Evolutionary conservation across 2,113 vertebrate genomes (phyloP), one percentile per base, ranked within the genome.

Genomic region (Scolopax mira): DNA sequence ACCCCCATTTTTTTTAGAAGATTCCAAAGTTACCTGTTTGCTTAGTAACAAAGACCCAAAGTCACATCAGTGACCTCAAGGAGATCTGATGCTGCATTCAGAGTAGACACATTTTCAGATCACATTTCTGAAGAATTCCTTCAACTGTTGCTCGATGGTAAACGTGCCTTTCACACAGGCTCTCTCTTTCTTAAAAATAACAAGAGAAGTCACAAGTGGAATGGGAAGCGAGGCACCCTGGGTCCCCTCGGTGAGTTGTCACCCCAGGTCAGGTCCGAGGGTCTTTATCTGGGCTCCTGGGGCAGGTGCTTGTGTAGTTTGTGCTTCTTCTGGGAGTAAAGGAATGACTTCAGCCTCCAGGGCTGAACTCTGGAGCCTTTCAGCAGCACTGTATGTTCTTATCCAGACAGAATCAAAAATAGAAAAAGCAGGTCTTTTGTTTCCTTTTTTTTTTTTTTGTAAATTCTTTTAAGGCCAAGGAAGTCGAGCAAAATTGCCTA

Each of bases 291-390:
- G 78, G 37, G 41, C 89, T 89, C 73, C 60, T 37, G 84, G 51
- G 89, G 65, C 79, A 87, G 77, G 37, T 75, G 79, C 62, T 88
- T 1, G 2, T 13, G 19, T 24, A 35, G 46, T 79, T 81, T 60
- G 62, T 79, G 51, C 71, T 88, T 85, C 23, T 91, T 88, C 75
- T 81, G 1, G 1, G 35, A 37, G 37, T 83, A 95, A 93, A 90
- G 86, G 91, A 89, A 88, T 71, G 9, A 90, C 85, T 93, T 78
- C 75, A 94, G 94, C 16, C 64, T 80, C 71, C 62, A 88, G 79
- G 75, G 44, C 54, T 77, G 71, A 73, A 73, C 94, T 85, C 94
- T 67, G 61, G 55, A 35, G 79, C 75, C 92, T 92, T 95, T 86
- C 93, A 95, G 11, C 90, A 93, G 7, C 30, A 10, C 82, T 67